Base-by-base conservation (phyloP, 2,888 invertebrate species). In the Acanthoscelides obtectus region DNA sequence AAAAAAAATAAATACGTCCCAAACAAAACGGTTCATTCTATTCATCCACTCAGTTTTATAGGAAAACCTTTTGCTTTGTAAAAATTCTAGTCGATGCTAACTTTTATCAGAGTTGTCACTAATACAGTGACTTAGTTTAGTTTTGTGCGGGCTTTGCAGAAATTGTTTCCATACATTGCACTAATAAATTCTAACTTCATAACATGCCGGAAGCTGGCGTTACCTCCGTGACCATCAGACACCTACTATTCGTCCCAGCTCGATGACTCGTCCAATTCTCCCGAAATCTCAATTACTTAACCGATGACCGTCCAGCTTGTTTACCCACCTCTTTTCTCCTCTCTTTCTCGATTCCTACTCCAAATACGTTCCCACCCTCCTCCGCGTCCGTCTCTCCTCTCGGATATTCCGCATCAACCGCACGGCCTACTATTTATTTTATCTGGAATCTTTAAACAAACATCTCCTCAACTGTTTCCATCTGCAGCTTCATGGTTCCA, bases 251-350 rank as follows among this genome's bases (percentile, higher is more conserved):
- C 45, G 12, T 45, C 45, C 45, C 12, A 45, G 17, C 45, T 45
- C 45, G 45, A 45, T 45, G 45, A 45, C 45, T 45, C 45, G 45
- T 45, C 45, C 45, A 45, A 45, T 45, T 17, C 45, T 45, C 45
- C 45, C 17, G 45, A 45, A 81, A 80, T 79, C 82, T 77, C 83
- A 83, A 84, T 84, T 84, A 84, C 83, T 84, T 83, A 83, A 83
- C 81, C 82, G 83, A 82, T 83, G 83, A 82, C 83, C 83, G 82
- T 78, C 81, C 79, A 80, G 78, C 70, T 75, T 84, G 81, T 83
- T 84, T 83, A 77, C 82, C 78, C 79, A 82, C 80, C 82, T 83
- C 83, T 83, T 80, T 81, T 81, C 80, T 80, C 45, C 45, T 45
- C 45, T 45, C 45, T 45, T 45, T 45, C 45, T 45, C 45, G 45